phyloP scores from a whole-genome alignment of 1,140 invertebrate genomes.

The Sarcophaga peregrina region DNA sequence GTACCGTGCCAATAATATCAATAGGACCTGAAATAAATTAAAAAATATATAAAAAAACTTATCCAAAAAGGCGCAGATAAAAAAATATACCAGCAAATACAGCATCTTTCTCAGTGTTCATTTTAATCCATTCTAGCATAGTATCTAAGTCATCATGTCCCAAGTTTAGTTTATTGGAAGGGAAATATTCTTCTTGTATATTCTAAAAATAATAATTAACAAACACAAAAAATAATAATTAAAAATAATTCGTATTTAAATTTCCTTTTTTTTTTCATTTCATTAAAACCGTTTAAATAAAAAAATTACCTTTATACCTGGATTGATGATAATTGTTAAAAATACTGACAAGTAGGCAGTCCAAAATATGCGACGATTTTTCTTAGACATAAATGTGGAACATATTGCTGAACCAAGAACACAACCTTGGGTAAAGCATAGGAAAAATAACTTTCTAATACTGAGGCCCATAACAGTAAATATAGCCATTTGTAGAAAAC shows the following conservation, averaged over 20 bases:
- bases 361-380: conserved; percentile 63
- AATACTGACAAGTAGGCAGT: conserved; percentile 63
- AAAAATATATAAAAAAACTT: background rate
- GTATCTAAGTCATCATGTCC: conserved; percentile 56
- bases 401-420: conserved; percentile 62
- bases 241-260: background rate
- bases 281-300: background rate
- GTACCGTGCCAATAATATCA: conserved; percentile 63
- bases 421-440: conserved; percentile 64
- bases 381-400: conserved; percentile 62
- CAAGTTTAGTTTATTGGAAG: conserved; percentile 45
- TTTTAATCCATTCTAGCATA: conserved; percentile 64
- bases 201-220: conserved; percentile 49
- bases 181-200: conserved; percentile 61
- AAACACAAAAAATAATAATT: background rate
- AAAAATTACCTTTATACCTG: conserved; percentile 57
- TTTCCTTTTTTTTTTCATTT: background rate
- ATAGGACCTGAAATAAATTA: conserved; percentile 51
- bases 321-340: conserved; percentile 61
- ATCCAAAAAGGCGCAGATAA: background rate
- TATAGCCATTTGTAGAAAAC: conserved; percentile 59
- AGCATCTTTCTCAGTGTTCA: conserved; percentile 63
- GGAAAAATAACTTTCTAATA: conserved; percentile 63
- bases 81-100: conserved; percentile 55
- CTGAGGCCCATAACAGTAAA: conserved; percentile 58